Percentiles rank a stretch among this genome's conserved stretches.
phyloP scores from a whole-genome alignment of 1,140 invertebrate genomes.

The Lysiphlebus fabarum region DNA sequence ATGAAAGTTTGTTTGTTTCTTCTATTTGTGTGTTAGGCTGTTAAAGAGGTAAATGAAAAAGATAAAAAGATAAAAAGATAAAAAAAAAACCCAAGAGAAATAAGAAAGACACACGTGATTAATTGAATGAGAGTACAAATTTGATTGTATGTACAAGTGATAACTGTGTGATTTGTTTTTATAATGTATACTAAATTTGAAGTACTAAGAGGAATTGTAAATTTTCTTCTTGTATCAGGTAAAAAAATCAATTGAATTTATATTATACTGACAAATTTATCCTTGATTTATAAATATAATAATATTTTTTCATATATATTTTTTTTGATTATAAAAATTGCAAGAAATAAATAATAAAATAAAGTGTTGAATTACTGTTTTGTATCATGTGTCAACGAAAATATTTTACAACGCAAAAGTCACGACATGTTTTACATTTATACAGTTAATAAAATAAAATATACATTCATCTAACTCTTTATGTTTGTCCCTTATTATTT shows the following conservation, averaged over 20 bases:
- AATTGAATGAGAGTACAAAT: background rate
- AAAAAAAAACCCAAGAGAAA: background rate
- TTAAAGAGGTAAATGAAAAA: background rate
- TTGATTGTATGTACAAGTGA: background rate
- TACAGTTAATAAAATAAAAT: too few species aligned
- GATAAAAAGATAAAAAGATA: background rate
- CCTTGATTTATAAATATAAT: background rate
- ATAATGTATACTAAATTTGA: constrained; percentile 45
- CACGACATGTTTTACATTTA: too few species aligned
- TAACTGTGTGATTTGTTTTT: too few species aligned
- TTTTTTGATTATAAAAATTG: background rate
- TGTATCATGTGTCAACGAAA: too few species aligned
- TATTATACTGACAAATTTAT: background rate
- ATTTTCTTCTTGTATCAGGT: constrained; percentile 48
- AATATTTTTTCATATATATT: constrained; percentile 1
- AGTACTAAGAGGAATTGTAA: constrained; percentile 40
- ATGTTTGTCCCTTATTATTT: too few species aligned
- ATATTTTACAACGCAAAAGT: too few species aligned
- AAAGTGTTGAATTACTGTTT: too few species aligned
- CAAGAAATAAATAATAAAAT: too few species aligned
- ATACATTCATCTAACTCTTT: too few species aligned
- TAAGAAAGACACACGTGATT: constrained; percentile 1
- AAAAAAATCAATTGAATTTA: constrained; percentile 20
- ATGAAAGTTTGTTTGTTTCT: background rate
- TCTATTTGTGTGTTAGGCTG: background rate